A percentile compares a stretch with the other conserved stretches of the same genome.
These are phyloP conservation scores for Tyrophagus putrescentiae DNA, from an alignment of 1,140 invertebrate species.

Conservation along the genomic window DNA sequence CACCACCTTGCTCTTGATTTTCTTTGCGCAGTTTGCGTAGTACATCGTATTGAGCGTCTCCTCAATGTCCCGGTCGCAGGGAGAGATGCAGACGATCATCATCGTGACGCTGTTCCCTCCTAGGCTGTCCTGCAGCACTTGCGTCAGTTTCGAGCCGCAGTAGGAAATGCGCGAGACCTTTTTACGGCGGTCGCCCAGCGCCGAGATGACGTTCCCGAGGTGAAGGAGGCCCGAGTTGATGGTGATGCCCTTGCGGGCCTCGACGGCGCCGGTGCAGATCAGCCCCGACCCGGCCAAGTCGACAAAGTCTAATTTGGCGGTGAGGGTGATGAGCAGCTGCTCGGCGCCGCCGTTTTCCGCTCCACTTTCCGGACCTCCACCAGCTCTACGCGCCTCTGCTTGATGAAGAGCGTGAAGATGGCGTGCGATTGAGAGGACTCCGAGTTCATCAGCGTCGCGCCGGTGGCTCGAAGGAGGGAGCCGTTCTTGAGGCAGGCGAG, in stretches of 20 bases:
- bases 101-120: constrained; percentile 83
- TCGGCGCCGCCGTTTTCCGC: not conserved
- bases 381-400: constrained; percentile 56
- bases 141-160: constrained; percentile 85
- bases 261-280: constrained; percentile 79
- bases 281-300: constrained; percentile 92
- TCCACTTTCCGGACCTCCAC: constrained; percentile 29
- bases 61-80: constrained; percentile 95
- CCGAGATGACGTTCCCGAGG: constrained; percentile 93
- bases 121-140: constrained; percentile 89
- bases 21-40: constrained; percentile 90
- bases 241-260: constrained; percentile 82
- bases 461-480: constrained; percentile 78
- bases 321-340: constrained; percentile 55
- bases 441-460: constrained; percentile 87
- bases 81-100: constrained; percentile 97
- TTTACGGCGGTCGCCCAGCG: constrained; percentile 76
- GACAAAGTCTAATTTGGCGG: constrained; percentile 86
- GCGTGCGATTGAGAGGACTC: constrained; percentile 92
- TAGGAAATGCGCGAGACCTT: constrained; percentile 85
- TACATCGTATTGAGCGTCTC: constrained; percentile 95
- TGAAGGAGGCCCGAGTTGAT: constrained; percentile 84
- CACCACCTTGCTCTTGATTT: constrained; percentile 91
- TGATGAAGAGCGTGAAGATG: constrained; percentile 80
- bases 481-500: constrained; percentile 69